Evolutionary conservation across 2,888 invertebrate species (phyloP).

Genomic region (Tryphoninae sp.): DNA sequence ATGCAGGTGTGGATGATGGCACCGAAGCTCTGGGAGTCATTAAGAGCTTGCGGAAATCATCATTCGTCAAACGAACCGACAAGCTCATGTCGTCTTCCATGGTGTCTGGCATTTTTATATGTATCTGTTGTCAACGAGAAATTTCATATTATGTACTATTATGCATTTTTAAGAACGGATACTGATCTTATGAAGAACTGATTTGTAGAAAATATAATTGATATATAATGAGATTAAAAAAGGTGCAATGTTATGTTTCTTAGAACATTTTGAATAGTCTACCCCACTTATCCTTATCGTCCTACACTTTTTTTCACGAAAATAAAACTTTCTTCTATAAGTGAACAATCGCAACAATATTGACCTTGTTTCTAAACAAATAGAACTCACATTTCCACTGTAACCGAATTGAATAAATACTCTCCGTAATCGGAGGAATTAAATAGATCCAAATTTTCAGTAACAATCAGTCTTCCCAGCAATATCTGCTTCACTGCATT

Average conservation of each 20-base stretch:
- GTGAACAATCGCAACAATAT: not conserved
- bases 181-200: no score
- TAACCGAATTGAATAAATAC: not conserved
- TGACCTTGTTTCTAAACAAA: not conserved
- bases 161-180: not conserved
- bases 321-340: not conserved
- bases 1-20: conserved; percentile 83
- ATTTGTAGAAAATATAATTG: no score
- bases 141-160: not conserved
- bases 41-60: conserved; percentile 96
- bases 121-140: not conserved
- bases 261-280: no score
- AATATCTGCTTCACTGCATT: not conserved
- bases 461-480: not conserved
- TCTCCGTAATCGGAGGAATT: not conserved
- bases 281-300: not conserved
- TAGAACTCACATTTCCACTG: not conserved
- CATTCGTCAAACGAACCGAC: conserved; percentile 95
- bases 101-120: conserved; percentile 76
- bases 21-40: conserved; percentile 95
- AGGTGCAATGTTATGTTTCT: no score
- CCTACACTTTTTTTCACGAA: not conserved
- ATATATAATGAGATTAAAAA: no score
- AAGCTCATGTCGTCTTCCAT: conserved; percentile 76
- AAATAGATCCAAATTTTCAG: not conserved